A percentile compares a stretch with the other conserved stretches of the same genome.
Evolutionary conservation across 2,113 vertebrate species (phyloP).

Genomic region (Upupa epops): DNA sequence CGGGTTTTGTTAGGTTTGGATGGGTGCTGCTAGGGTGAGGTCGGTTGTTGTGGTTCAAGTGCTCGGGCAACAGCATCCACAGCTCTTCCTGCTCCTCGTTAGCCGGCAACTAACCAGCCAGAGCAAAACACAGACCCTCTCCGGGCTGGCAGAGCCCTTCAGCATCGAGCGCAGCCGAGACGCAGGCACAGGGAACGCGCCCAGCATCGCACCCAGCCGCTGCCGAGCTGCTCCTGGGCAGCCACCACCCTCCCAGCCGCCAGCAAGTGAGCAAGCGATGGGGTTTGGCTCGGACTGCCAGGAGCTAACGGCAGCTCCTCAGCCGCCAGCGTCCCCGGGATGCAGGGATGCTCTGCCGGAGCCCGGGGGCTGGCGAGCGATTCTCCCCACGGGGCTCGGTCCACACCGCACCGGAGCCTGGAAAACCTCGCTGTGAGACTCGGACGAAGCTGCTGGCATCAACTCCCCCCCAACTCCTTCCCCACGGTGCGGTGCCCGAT

Average conservation of each 20-base stretch:
- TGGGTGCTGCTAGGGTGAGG: background rate
- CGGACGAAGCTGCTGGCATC: background rate
- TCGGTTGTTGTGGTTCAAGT: background rate
- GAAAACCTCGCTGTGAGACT: background rate
- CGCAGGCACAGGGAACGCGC: background rate
- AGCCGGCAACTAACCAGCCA: background rate
- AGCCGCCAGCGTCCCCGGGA: background rate
- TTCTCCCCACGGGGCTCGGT: background rate
- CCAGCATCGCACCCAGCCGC: background rate
- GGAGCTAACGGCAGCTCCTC: background rate
- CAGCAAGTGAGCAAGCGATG: background rate
- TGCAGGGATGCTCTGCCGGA: background rate
- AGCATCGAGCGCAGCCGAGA: no score
- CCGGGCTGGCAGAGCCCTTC: no score
- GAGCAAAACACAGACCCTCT: background rate
- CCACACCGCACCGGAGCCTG: background rate
- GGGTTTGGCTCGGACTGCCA: conserved; percentile 10
- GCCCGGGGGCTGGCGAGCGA: background rate
- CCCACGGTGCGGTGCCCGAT: no score
- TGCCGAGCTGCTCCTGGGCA: background rate
- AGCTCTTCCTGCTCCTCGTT: background rate
- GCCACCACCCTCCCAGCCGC: background rate
- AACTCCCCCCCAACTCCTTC: background rate
- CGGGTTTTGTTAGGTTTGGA: background rate
- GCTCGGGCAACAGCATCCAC: no score